Base-by-base conservation (phyloP, 37 sponge, comb jelly and placozoan genomes). In the Eunapius fragilis region DNA sequence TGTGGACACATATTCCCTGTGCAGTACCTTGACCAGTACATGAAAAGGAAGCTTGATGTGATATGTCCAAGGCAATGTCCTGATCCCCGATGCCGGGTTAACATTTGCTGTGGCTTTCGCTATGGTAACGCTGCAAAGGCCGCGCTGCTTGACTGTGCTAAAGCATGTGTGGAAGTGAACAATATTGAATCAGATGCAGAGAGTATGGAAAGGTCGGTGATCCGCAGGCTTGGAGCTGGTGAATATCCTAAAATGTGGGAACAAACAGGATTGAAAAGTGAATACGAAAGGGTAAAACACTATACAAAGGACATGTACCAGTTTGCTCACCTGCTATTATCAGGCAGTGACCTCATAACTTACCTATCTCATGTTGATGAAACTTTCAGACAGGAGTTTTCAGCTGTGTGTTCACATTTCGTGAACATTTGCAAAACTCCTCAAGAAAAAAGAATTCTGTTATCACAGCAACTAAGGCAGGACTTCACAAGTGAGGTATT, bases 1-100 rank as follows among this genome's bases (percentile, higher is more conserved):
- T 90, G 90, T 69, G 58, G 77, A 23, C 90, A 90, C 49, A 85
- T 90, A 31, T 81, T 85, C 58, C 0, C 90, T 67, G 86, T 90
- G 11, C 28, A 68, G 34, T 76, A 69, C 36, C 30, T 90, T 70
- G 86, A 90, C 41, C 13, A 68, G 19, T 36, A 69, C 69, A 70
- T 81, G 58, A 17, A 31, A 75, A 35, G 30, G 27, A 31, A 45
- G 23, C 67, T 45, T 69, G 19, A 24, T 7, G 12, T 41, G 22
- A 71, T 90, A 13, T 38, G 72, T 32, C 89, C 89, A 27, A 31
- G 78, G 25, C 84, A 70, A 11, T 89, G 89, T 31, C 90, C 80
- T 32, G 69, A 32, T 31, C 47, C 47, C 12, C 67, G 30, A 36
- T 89, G 90, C 68, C 9, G 25, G 26, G 49, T 58, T 6, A 33